phyloP scores from a whole-genome alignment of 1,140 invertebrate genomes.

The Papilio aristodemus region DNA sequence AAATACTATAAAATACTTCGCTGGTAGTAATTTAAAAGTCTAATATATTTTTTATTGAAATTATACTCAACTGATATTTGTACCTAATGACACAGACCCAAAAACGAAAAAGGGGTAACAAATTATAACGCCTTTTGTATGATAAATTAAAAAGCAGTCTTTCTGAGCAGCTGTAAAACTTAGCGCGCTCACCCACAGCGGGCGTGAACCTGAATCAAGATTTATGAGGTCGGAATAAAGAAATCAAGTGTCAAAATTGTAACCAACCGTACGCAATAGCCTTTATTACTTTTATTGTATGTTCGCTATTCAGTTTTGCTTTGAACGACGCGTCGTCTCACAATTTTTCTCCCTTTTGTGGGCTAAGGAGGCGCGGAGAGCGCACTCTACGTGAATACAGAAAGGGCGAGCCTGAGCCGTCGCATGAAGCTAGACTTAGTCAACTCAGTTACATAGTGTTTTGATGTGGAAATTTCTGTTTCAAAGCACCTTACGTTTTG shows the following conservation, averaged over 20 bases:
- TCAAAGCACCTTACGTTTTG: slow-evolving; percentile 11
- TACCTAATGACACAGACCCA: background rate
- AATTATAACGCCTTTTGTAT: slow-evolving; percentile 9
- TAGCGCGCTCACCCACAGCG: slow-evolving; percentile 38
- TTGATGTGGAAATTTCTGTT: slow-evolving; percentile 37
- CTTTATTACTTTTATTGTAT: slow-evolving; percentile 53
- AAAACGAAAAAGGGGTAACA: background rate
- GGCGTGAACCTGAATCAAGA: slow-evolving; percentile 40
- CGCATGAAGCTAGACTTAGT: slow-evolving; percentile 43
- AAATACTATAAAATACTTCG: background rate
- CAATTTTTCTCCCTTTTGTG: slow-evolving; percentile 61
- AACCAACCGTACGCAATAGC: slow-evolving; percentile 47
- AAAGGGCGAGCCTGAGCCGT: slow-evolving; percentile 43
- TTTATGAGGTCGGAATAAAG: slow-evolving; percentile 62
- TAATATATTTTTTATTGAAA: background rate
- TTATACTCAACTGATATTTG: background rate
- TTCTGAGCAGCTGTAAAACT: slow-evolving; percentile 12
- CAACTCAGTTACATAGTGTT: slow-evolving; percentile 37
- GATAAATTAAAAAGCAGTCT: slow-evolving; percentile 16
- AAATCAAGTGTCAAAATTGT: slow-evolving; percentile 67
- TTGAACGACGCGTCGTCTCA: slow-evolving; percentile 54
- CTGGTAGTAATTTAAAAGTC: background rate
- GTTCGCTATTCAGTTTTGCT: slow-evolving; percentile 57
- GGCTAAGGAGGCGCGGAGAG: slow-evolving; percentile 46
- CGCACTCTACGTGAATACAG: slow-evolving; percentile 50